These are phyloP conservation scores for Geococcyx californianus DNA, from an alignment of 2,113 vertebrate species.

Conservation along the genomic window DNA sequence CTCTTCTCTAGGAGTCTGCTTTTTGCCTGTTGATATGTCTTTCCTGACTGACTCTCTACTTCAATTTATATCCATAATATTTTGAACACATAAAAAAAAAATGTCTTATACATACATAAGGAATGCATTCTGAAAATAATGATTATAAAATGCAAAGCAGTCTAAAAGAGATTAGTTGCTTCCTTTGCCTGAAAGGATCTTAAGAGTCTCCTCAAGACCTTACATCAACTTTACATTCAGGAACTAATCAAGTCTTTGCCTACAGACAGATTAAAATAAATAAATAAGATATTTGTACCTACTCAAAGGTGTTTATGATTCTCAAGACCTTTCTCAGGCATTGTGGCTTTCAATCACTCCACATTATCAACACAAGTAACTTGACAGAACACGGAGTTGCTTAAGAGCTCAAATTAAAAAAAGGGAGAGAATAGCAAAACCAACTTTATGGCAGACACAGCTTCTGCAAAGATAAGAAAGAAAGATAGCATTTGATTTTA, in stretches of 20 bases:
- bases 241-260: background rate
- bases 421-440: background rate
- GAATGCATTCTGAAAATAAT: background rate
- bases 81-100: background rate
- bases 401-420: background rate
- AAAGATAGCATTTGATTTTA: background rate
- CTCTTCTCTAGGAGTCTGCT: background rate
- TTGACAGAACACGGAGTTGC: background rate
- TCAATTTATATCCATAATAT: background rate
- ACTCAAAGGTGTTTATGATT: background rate
- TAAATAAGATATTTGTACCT: background rate
- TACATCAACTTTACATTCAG: background rate
- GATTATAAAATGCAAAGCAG: background rate
- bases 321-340: background rate
- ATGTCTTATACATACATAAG: background rate
- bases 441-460: background rate
- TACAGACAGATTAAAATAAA: background rate
- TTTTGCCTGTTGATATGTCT: background rate
- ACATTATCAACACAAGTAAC: background rate
- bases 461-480: background rate
- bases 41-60: background rate
- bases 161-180: background rate
- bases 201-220: background rate
- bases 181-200: background rate
- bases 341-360: background rate